These are phyloP conservation scores for Hydropsyche betteni DNA, from an alignment of 2,888 invertebrate species.

Conservation along the genomic window DNA sequence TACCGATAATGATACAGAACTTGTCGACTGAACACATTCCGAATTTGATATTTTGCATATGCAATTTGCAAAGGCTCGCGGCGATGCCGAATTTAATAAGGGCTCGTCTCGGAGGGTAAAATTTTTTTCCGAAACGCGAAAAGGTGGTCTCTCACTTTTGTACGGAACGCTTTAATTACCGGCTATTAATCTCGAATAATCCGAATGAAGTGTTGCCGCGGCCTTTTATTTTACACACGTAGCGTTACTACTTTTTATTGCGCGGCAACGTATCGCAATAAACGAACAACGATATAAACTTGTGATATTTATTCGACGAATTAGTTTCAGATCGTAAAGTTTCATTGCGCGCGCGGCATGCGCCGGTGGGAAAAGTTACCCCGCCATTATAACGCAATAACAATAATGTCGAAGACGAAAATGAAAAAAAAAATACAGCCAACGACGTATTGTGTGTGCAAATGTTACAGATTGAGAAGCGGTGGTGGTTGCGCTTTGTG, in stretches of 20 bases:
- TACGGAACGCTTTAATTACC: not conserved
- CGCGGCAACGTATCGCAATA: slow-evolving; percentile 13
- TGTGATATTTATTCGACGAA: slow-evolving; percentile 31
- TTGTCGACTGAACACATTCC: no score
- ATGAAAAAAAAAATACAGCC: not conserved
- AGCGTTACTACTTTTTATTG: slow-evolving; percentile 17
- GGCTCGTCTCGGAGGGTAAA: no score
- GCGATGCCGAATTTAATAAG: no score
- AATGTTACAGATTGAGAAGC: not conserved
- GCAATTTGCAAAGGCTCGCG: no score
- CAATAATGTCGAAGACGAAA: slow-evolving; percentile 6
- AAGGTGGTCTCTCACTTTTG: no score
- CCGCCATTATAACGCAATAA: no score
- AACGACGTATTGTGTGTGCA: no score
- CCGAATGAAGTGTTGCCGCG: not conserved
- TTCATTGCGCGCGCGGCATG: slow-evolving; percentile 17
- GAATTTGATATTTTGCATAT: no score
- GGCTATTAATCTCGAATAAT: slow-evolving; percentile 10
- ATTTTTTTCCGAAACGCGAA: no score
- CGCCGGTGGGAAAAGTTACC: slow-evolving; percentile 20
- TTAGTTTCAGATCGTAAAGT: slow-evolving; percentile 32
- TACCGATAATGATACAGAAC: no score
- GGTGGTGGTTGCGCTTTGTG: not conserved
- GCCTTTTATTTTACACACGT: slow-evolving; percentile 19
- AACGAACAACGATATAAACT: slow-evolving; percentile 25